Percentiles rank a stretch among this genome's conserved stretches.
These are phyloP conservation scores for Siphonodentalium dalli DNA, from an alignment of 2,888 invertebrate species.

Conservation along the genomic window DNA sequence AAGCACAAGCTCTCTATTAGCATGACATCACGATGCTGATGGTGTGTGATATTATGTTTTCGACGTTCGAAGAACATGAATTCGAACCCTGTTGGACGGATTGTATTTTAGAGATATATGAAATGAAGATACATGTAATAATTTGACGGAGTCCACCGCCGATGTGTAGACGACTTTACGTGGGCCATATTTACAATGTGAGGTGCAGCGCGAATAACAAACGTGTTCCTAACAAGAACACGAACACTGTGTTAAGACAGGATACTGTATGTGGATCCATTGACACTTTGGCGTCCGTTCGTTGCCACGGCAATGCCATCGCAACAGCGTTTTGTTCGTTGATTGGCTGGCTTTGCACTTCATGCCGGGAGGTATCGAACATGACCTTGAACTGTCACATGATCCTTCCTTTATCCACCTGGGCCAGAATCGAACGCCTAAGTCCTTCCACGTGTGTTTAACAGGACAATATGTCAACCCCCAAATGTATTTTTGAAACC, in stretches of 20 bases:
- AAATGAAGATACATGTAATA: no score
- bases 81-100: no score
- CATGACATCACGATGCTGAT: no score
- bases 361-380: slow-evolving; percentile 71
- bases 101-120: no score
- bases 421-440: slow-evolving; percentile 70
- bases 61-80: no score
- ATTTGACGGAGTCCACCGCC: no score
- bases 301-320: slow-evolving; percentile 68
- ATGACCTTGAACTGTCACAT: slow-evolving; percentile 67
- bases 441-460: slow-evolving; percentile 68
- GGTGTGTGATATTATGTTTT: no score
- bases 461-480: slow-evolving; percentile 70
- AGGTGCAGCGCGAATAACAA: no score
- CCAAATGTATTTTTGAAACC: slow-evolving; percentile 69
- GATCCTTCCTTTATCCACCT: slow-evolving; percentile 69
- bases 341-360: slow-evolving; percentile 66
- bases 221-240: slow-evolving; percentile 69
- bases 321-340: slow-evolving; percentile 66
- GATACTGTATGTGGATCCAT: slow-evolving; percentile 69
- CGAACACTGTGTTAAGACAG: slow-evolving; percentile 68
- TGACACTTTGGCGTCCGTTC: slow-evolving; percentile 61
- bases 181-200: no score
- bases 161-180: no score
- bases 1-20: no score